phyloP scores from a whole-genome alignment of 2,113 vertebrate species.

The Leiothrix lutea region DNA sequence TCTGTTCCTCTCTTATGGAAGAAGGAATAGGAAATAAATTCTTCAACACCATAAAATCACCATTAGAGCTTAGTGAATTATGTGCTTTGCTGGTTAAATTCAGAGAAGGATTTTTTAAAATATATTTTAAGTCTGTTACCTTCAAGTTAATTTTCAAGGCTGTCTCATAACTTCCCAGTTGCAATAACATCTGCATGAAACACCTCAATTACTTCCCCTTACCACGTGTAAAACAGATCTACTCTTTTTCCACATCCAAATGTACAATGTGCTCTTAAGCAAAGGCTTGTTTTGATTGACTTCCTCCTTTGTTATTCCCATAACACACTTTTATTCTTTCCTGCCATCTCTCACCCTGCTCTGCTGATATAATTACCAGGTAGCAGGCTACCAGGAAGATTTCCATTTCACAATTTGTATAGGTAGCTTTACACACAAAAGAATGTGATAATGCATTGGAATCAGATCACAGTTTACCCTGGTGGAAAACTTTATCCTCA shows the following conservation, averaged over 20 bases:
- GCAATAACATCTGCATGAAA: not conserved
- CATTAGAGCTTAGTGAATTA: not conserved
- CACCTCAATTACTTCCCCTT: not conserved
- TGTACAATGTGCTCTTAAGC: not conserved
- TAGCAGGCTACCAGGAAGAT: not conserved
- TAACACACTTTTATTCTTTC: not conserved
- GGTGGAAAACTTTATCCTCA: not conserved
- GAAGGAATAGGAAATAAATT: not conserved
- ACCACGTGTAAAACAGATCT: not conserved
- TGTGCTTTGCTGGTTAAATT: not conserved
- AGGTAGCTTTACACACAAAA: not conserved
- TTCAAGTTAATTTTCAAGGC: not conserved
- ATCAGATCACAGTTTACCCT: not conserved
- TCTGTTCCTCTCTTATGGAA: not conserved
- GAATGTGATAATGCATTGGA: not conserved
- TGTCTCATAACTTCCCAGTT: not conserved
- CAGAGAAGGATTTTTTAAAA: not conserved
- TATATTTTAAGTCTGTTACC: not conserved
- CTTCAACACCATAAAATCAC: not conserved
- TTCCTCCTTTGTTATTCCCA: not conserved
- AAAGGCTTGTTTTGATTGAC: not conserved
- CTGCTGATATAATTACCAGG: not conserved
- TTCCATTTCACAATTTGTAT: not conserved
- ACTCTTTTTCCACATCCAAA: not conserved
- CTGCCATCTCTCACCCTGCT: not conserved